Evolutionary conservation across 2,888 invertebrate species (phyloP).

Genomic region (Suillia variegata): DNA sequence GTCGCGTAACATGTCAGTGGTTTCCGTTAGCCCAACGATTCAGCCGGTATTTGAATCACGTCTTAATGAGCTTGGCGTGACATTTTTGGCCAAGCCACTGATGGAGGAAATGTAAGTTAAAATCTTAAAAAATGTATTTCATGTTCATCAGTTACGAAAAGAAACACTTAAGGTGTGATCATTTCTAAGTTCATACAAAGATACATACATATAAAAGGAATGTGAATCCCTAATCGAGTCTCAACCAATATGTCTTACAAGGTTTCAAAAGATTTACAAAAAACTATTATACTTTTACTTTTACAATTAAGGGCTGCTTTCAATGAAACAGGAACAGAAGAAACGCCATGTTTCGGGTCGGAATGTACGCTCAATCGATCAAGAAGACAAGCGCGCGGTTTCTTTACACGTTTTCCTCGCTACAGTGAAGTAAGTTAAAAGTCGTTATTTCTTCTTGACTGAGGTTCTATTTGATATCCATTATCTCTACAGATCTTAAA

Average conservation of each 20-base stretch:
- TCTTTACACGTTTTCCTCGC: conserved; percentile 57
- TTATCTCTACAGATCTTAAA: conserved; percentile 43
- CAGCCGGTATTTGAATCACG: conserved; percentile 49
- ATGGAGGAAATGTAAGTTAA: conserved; percentile 47
- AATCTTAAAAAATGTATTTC: too few species aligned
- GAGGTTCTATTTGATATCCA: not conserved
- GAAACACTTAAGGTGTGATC: not conserved
- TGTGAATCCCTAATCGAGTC: too few species aligned
- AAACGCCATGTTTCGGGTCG: conserved; percentile 35
- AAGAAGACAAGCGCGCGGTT: conserved; percentile 53
- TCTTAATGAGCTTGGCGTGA: conserved; percentile 44
- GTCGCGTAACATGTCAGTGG: conserved; percentile 54
- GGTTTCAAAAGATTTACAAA: too few species aligned
- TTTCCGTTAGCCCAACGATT: conserved; percentile 51
- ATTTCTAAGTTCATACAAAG: not conserved
- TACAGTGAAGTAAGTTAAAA: conserved; percentile 44
- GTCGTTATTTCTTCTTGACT: not conserved
- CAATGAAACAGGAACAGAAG: conserved; percentile 30
- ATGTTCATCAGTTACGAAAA: not conserved
- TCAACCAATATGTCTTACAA: too few species aligned
- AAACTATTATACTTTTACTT: too few species aligned
- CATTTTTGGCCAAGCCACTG: conserved; percentile 44
- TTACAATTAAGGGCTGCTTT: conserved; percentile 26
- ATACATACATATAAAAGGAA: not conserved
- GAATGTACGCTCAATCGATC: conserved; percentile 46